Percentiles rank a stretch among this genome's conserved stretches.
phyloP scores from a whole-genome alignment of 2,888 invertebrate genomes.

The Chrysodeixis includens region DNA sequence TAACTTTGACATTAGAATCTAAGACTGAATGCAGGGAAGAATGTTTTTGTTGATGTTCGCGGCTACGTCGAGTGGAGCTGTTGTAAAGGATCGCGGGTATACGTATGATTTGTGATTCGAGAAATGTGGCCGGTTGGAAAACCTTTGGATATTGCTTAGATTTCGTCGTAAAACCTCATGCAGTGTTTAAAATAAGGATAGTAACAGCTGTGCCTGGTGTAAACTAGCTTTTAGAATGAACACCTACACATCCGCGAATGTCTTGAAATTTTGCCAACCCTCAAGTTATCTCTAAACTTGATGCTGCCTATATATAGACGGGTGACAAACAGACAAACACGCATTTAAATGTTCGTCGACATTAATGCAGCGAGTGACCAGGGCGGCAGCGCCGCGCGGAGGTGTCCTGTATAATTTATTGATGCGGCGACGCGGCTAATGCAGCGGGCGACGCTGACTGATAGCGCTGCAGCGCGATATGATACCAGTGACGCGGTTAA shows the following conservation, averaged over 20 bases:
- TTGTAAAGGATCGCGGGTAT: constrained; percentile 8
- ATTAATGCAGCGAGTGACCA: constrained; percentile 75
- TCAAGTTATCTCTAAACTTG: constrained; percentile 50
- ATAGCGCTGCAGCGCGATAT: constrained; percentile 85
- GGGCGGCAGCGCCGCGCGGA: constrained; percentile 73
- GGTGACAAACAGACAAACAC: constrained; percentile 59
- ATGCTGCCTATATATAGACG: constrained; percentile 46
- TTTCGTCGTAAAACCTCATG: no score
- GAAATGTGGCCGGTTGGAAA: background rate
- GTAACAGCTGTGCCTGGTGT: background rate
- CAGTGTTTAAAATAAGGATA: background rate
- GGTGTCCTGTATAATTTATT: constrained; percentile 84
- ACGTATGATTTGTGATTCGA: background rate
- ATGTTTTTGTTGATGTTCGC: constrained; percentile 43
- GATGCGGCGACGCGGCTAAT: constrained; percentile 84
- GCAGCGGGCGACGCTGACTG: constrained; percentile 86
- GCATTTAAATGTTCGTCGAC: constrained; percentile 69
- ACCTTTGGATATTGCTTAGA: no score
- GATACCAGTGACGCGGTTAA: constrained; percentile 84
- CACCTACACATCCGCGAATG: constrained; percentile 7
- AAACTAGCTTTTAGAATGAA: background rate
- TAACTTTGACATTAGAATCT: constrained; percentile 73
- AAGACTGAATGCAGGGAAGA: constrained; percentile 47
- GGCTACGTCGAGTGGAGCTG: constrained; percentile 38
- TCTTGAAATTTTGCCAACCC: constrained; percentile 56